Percentiles rank a stretch among this genome's conserved stretches.
These are phyloP conservation scores for Isurus oxyrinchus DNA, from an alignment of 2,113 vertebrate species.

Conservation along the genomic window DNA sequence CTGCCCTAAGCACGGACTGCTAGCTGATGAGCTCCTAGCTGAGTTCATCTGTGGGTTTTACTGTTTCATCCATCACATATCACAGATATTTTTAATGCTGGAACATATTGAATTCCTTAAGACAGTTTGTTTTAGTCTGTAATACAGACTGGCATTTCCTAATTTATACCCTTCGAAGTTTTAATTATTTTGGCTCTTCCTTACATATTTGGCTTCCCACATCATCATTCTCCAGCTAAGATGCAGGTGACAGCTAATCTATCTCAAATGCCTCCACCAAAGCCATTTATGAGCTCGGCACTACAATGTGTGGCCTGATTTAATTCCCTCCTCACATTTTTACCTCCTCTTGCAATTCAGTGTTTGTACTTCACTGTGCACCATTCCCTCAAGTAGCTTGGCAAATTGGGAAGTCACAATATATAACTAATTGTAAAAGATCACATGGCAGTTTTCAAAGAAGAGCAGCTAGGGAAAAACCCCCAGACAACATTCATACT, in stretches of 20 bases:
- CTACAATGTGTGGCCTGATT: not conserved
- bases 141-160: not conserved
- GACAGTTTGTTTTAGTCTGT: not conserved
- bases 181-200: not conserved
- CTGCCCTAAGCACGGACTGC: not conserved
- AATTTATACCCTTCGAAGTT: not conserved
- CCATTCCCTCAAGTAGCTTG: not conserved
- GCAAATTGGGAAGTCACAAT: not conserved
- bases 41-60: not conserved
- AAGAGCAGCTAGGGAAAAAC: not conserved
- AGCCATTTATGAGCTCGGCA: not conserved
- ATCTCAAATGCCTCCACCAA: not conserved
- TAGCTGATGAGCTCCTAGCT: not conserved
- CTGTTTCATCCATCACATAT: not conserved
- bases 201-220: not conserved
- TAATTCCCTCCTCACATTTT: not conserved
- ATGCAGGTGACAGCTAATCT: not conserved
- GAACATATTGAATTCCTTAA: not conserved
- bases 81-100: not conserved
- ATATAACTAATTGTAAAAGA: not conserved
- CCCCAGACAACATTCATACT: not conserved
- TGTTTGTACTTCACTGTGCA: not conserved
- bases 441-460: not conserved
- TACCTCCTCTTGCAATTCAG: not conserved
- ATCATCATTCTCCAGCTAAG: not conserved